Evolutionary conservation across 92 coral and sea anemone species (phyloP), one percentile per base, ranked within the genome.

Genomic region (Porites lobata): DNA sequence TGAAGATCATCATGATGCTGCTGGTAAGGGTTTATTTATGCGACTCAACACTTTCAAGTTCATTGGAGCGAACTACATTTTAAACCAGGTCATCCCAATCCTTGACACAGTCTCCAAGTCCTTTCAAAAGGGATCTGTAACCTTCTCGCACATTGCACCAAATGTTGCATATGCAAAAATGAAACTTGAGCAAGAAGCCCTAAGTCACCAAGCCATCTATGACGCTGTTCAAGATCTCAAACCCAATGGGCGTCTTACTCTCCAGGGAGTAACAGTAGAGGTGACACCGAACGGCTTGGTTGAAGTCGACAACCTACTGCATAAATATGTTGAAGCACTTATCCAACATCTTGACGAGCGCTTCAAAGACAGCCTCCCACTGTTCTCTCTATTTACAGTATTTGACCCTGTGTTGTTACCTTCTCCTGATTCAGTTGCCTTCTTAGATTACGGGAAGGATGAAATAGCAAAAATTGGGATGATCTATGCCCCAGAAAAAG

Each of bases 111-210:
- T 52, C 14, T 81, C 86, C 77, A 81, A 81, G 68, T 20, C 88
- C 52, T 84, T 84, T 77, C 88, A 84, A 73, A 84, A 84, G 43
- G 88, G 88, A 69, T 72, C 88, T 20, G 19, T 84, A 26, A 84
- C 88, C 77, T 84, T 84, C 61, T 84, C 73, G 17, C 88, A 84
- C 80, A 84, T 84, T 32, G 88, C 88, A 58, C 81, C 88, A 73
- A 84, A 74, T 61, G 43, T 75, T 7, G 88, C 75, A 58, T 84
- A 84, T 84, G 81, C 81, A 54, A 84, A 84, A 74, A 75, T 75
- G 79, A 75, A 75, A 75, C 81, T 84, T 84, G 17, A 72, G 63
- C 72, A 84, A 84, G 88, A 75, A 84, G 88, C 81, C 9, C 51
- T 74, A 26, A 84, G 81, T 59, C 81, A 84, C 72, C 59, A 58